Evolutionary conservation across 2,113 vertebrate genomes (phyloP), one percentile per base, ranked within the genome.

Genomic region (Madoqua kirkii): DNA sequence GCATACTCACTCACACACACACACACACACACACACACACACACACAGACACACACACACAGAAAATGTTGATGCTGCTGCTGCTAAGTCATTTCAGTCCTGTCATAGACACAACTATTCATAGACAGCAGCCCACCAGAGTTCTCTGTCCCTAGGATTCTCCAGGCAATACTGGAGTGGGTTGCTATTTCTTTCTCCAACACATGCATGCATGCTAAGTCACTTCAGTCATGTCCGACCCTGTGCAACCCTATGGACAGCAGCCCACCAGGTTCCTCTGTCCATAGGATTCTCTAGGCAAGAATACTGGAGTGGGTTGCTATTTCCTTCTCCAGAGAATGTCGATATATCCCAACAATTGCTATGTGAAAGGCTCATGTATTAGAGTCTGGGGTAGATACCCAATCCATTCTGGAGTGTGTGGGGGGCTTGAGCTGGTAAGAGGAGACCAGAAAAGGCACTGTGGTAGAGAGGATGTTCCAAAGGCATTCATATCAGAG

Each of bases 371-470:
- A 45, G 13, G 6, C 7, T 93, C 25, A 17, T 21, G 2, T 7
- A 43, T 17, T 14, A 15, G 16, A 50, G 7, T 25, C n/a, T 8
- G 84, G 21, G 78, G 8, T 23, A 31, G 16, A 4, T 0, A 33
- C 14, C 3, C 43, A 43, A 31, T 6, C 11, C 5, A 82, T 7
- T 11, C 3, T 17, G 2, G 1, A 31, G 1, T 19, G 7, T 90
- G 17, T 33, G 13, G 0, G 36, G 23, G 36, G 31, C 14, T 3
- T 12, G 14, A 31, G 3, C 27, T 48, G 40, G 14, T 33, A 5
- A 64, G 48, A 78, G 23, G 25, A 92, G 5, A 64, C 31, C 36
- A 79, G 14, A 52, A 67, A 83, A 81, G 14, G 9, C 48, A 60
- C 7, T 85, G 12, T 55, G 27, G 21, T 29, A 14, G 21, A 87